Conservation (phyloP, 2,113 vertebrate genomes). For the Geococcyx californianus region DNA sequence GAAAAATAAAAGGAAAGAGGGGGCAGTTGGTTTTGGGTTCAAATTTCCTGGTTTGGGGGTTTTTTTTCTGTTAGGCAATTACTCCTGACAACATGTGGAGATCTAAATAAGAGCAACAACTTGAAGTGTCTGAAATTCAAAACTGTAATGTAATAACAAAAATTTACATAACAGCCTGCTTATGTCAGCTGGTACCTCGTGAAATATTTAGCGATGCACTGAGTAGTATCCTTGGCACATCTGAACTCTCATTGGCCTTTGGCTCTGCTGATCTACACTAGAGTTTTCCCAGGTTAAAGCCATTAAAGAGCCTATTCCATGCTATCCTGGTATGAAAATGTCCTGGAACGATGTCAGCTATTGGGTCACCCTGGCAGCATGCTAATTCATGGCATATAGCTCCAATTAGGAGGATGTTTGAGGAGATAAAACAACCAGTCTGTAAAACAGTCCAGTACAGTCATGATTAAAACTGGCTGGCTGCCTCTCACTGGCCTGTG, state of each 20-base stretch:
- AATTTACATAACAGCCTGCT: background rate
- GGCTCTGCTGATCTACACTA: background rate
- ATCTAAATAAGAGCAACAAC: background rate
- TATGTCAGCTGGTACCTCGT: background rate
- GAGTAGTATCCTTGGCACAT: background rate
- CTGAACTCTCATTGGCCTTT: background rate
- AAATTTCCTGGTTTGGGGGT: background rate
- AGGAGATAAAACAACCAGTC: background rate
- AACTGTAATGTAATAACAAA: background rate
- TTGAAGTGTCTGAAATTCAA: constrained; percentile 1
- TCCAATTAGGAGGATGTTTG: background rate
- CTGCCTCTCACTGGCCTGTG: background rate
- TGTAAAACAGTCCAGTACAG: background rate
- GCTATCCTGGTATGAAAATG: background rate
- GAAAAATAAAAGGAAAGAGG: background rate
- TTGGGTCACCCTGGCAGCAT: background rate
- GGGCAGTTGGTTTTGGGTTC: background rate
- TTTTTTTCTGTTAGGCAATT: background rate
- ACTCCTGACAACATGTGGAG: background rate
- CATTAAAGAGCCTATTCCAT: background rate
- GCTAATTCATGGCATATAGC: background rate
- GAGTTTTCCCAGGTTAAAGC: constrained; percentile 19
- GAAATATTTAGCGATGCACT: constrained; percentile 29
- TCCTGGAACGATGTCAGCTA: background rate
- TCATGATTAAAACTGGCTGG: background rate